These are phyloP conservation scores for Pseudolycoriella hygida DNA, from an alignment of 2,888 invertebrate genomes.

Conservation along the genomic window DNA sequence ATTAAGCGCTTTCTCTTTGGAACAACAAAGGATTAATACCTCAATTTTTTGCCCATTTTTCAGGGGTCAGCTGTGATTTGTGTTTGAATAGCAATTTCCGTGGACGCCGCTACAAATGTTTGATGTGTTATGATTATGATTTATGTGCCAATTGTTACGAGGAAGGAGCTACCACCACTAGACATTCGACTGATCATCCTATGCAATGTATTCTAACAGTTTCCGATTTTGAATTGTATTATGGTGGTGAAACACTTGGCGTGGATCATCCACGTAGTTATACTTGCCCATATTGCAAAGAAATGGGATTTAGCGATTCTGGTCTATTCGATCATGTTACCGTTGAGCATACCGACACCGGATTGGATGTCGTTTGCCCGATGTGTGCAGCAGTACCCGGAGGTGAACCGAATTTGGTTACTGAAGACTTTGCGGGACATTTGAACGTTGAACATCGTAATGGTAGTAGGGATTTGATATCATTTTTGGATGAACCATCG, in stretches of 20 bases:
- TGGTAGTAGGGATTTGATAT: constrained; percentile 78
- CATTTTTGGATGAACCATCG: constrained; percentile 82
- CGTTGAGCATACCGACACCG: constrained; percentile 79
- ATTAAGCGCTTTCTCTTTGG: too few relatives aligned
- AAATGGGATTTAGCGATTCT: constrained; percentile 88
- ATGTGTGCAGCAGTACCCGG: constrained; percentile 93
- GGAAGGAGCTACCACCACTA: constrained; percentile 73
- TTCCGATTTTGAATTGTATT: constrained; percentile 91
- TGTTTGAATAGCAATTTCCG: constrained; percentile 96
- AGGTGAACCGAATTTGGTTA: constrained; percentile 93
- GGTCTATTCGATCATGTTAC: constrained; percentile 82
- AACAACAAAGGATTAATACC: too few relatives aligned
- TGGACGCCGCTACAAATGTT: constrained; percentile 95
- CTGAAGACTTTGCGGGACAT: constrained; percentile 95
- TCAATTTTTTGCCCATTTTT: background rate
- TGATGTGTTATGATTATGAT: constrained; percentile 98
- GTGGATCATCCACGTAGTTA: constrained; percentile 89
- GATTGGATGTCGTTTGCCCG: constrained; percentile 93
- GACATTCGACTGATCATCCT: constrained; percentile 91
- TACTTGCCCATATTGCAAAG: constrained; percentile 94
- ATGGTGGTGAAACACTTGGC: constrained; percentile 84
- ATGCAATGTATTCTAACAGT: constrained; percentile 98
- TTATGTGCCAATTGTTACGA: constrained; percentile 94
- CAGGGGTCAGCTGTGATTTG: constrained; percentile 98
- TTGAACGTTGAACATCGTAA: constrained; percentile 85